Percentiles rank a stretch among this genome's conserved stretches.
These are phyloP conservation scores for Vicugna pacos DNA, from an alignment of 2,113 vertebrate genomes.

Conservation along the genomic window DNA sequence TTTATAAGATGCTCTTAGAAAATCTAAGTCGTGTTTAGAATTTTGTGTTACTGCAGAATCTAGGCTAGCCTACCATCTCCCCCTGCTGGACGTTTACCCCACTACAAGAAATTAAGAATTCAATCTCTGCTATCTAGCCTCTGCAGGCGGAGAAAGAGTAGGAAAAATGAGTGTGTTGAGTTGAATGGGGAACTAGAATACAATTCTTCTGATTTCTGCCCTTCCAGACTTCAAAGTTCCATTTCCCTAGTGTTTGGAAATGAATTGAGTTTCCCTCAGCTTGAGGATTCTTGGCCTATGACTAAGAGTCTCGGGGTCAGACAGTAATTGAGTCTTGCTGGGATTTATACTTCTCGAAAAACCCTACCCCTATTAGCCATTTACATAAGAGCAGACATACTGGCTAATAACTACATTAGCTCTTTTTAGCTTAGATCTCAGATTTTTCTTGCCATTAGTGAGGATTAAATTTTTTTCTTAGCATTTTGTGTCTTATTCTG, in stretches of 20 bases:
- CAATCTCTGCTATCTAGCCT: background rate
- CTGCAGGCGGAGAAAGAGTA: background rate
- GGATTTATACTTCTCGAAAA: background rate
- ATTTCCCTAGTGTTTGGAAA: conserved; percentile 23
- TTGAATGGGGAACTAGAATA: background rate
- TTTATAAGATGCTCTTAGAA: conserved; percentile 38
- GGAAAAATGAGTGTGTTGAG: background rate
- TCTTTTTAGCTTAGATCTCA: background rate
- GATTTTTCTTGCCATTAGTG: background rate
- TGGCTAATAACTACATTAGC: background rate
- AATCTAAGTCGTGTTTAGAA: conserved; percentile 31
- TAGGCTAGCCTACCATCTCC: background rate
- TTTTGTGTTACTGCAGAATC: background rate
- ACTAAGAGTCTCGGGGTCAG: background rate
- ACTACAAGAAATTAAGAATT: conserved; percentile 23
- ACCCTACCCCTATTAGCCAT: background rate
- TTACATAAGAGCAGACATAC: background rate
- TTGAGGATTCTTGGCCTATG: background rate
- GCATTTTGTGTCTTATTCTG: conserved; percentile 18
- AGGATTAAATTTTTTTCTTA: background rate
- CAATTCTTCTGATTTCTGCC: background rate
- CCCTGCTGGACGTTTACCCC: background rate
- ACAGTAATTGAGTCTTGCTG: background rate
- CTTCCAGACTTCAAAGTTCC: background rate
- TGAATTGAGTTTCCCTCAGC: background rate